These are phyloP conservation scores for Drosophila merina DNA, from an alignment of 2,888 invertebrate genomes.

Conservation along the genomic window DNA sequence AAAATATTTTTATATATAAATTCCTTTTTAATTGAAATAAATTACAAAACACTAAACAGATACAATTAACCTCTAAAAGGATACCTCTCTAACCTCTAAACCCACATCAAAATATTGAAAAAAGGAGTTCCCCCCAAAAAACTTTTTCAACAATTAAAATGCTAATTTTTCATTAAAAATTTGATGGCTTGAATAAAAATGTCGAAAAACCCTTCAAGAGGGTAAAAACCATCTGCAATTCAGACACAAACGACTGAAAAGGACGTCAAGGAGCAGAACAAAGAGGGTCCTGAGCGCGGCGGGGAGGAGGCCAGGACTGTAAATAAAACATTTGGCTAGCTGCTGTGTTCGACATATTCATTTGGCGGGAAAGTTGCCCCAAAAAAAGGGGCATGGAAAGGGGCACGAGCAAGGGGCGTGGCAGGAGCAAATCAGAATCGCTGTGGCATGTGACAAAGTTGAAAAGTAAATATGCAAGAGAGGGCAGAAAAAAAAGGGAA, in stretches of 20 bases:
- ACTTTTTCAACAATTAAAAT: not conserved
- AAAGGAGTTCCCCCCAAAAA: too few relatives aligned
- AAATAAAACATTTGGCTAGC: slow-evolving; percentile 70
- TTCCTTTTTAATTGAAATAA: too few relatives aligned
- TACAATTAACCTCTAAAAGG: too few relatives aligned
- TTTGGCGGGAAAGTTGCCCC: slow-evolving; percentile 38
- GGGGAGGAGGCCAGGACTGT: slow-evolving; percentile 40
- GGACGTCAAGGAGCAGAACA: slow-evolving; percentile 1
- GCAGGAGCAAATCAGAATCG: slow-evolving; percentile 62
- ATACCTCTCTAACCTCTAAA: too few relatives aligned
- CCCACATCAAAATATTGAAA: too few relatives aligned
- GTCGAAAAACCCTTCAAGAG: not conserved
- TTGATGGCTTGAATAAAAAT: not conserved
- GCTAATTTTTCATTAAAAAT: not conserved
- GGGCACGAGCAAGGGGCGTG: not conserved
- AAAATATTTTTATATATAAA: too few relatives aligned
- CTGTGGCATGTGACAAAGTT: slow-evolving; percentile 65
- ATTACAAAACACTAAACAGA: too few relatives aligned
- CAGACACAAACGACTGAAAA: not conserved
- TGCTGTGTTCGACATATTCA: slow-evolving; percentile 58
- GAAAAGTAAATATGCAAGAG: slow-evolving; percentile 69
- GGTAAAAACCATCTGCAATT: slow-evolving; percentile 14
- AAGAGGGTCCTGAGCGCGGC: slow-evolving; percentile 9
- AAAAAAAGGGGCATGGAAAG: not conserved
- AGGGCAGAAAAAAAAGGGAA: slow-evolving; percentile 26